Conservation (phyloP, 2,888 invertebrate genomes). For the Tachina lurida region DNA sequence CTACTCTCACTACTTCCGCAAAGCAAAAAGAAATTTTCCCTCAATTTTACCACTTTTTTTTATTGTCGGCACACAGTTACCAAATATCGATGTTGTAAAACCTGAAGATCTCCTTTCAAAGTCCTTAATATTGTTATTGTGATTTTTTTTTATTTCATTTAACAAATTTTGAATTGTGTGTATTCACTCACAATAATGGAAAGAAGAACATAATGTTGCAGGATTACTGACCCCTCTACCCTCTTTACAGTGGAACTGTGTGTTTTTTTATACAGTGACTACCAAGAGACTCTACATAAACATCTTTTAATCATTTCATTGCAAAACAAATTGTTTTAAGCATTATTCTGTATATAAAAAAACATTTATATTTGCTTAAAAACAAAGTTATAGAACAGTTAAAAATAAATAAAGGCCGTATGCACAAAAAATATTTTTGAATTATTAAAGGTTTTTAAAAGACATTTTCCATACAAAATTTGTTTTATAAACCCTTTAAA, state of each 20-base stretch:
- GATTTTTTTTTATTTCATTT: neutral
- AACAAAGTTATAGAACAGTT: neutral
- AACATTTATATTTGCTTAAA: neutral
- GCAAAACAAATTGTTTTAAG: neutral
- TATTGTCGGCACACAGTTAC: slow-evolving; percentile 27
- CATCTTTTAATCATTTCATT: slow-evolving; percentile 35
- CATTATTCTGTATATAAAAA: slow-evolving; percentile 13
- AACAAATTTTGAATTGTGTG: neutral
- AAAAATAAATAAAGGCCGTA: neutral
- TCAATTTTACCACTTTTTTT: neutral
- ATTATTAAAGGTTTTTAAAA: no score
- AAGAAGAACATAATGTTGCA: neutral
- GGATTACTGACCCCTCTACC: neutral
- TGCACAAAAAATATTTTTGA: no score
- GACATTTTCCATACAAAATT: no score
- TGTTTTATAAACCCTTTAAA: no score
- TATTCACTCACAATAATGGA: neutral
- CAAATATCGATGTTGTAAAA: slow-evolving; percentile 43
- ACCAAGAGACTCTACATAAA: slow-evolving; percentile 23
- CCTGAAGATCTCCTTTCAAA: neutral
- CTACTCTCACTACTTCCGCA: neutral
- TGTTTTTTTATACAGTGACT: neutral
- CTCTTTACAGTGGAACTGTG: neutral
- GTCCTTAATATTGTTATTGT: neutral
- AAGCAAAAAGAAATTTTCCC: no score